Percentiles rank a stretch among this genome's conserved stretches.
These are phyloP conservation scores for Mola mola DNA, from an alignment of 2,113 vertebrate genomes.

Conservation along the genomic window DNA sequence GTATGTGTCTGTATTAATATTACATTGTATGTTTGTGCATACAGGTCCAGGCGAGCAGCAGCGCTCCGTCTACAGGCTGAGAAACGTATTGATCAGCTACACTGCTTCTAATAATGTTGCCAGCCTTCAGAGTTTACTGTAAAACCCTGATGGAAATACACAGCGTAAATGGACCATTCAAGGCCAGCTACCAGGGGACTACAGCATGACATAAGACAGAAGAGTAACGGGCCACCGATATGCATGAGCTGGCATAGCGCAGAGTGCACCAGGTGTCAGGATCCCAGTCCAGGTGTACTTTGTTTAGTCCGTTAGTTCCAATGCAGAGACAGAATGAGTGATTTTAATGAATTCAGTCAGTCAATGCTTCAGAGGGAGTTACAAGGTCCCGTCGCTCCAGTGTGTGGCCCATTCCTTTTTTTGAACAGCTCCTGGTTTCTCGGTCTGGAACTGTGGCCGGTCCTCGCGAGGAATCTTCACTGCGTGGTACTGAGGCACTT, in stretches of 20 bases:
- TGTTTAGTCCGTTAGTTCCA: constrained; percentile 51
- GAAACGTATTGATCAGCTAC: constrained; percentile 33
- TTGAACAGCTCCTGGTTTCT: constrained; percentile 84
- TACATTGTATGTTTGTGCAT: constrained; percentile 38
- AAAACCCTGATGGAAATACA: constrained; percentile 27
- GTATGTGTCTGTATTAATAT: constrained; percentile 35
- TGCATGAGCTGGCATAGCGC: constrained; percentile 49
- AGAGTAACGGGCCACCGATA: constrained; percentile 29
- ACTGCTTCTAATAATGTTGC: constrained; percentile 22
- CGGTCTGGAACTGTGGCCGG: constrained; percentile 86
- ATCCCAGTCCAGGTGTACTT: constrained; percentile 52
- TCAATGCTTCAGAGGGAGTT: constrained; percentile 53
- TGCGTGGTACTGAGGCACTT: constrained; percentile 90
- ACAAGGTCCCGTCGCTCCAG: constrained; percentile 80
- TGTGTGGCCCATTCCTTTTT: constrained; percentile 89
- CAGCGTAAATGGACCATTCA: constrained; percentile 38
- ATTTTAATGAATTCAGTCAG: constrained; percentile 51
- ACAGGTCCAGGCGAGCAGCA: constrained; percentile 35
- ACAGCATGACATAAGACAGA: constrained; percentile 26
- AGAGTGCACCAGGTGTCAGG: constrained; percentile 40
- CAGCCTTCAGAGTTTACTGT: constrained; percentile 31
- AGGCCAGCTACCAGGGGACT: constrained; percentile 32
- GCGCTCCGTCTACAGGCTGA: constrained; percentile 29
- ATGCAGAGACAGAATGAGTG: constrained; percentile 56
- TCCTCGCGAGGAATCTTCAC: constrained; percentile 91